Evolutionary conservation across 1,140 invertebrate species (phyloP).

Genomic region (Meloidogyne hapla): DNA sequence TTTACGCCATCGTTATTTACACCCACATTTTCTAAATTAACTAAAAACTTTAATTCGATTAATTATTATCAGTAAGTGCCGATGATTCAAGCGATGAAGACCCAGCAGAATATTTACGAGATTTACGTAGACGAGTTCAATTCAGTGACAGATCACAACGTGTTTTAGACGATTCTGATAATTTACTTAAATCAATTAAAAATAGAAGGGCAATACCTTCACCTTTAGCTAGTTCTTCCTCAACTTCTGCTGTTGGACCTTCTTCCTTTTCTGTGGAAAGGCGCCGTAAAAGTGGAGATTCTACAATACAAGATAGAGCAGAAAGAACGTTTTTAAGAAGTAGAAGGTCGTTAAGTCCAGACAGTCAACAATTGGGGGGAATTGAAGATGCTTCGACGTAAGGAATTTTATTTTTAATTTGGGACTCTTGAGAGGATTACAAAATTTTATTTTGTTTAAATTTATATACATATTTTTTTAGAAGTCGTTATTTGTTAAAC

Average conservation of each 20-base stretch:
- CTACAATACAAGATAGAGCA: slow-evolving; percentile 21
- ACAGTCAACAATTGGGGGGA: not conserved
- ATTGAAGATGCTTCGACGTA: slow-evolving; percentile 23
- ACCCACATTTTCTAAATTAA: too few species aligned
- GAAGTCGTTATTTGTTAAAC: slow-evolving; percentile 42
- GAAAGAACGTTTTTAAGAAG: slow-evolving; percentile 7
- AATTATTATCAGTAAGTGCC: not conserved
- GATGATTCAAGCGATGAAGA: slow-evolving; percentile 7
- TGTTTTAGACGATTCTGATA: slow-evolving; percentile 17
- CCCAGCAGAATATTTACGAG: slow-evolving; percentile 1
- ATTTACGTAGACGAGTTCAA: slow-evolving; percentile 20
- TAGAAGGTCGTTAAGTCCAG: slow-evolving; percentile 18
- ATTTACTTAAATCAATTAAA: slow-evolving; percentile 23
- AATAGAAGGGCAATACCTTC: not conserved
- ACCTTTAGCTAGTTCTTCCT: slow-evolving; percentile 6
- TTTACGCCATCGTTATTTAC: too few species aligned
- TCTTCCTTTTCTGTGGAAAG: slow-evolving; percentile 11
- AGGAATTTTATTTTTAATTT: too few species aligned
- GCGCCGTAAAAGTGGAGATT: slow-evolving; percentile 8
- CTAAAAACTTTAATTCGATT: not conserved
- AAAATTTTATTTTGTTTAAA: not conserved
- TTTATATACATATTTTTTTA: slow-evolving; percentile 14
- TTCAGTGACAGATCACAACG: slow-evolving; percentile 19
- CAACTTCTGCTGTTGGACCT: not conserved
- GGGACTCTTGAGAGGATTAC: not conserved